phyloP scores from a whole-genome alignment of 2,888 invertebrate species.

The Fragum fragum region DNA sequence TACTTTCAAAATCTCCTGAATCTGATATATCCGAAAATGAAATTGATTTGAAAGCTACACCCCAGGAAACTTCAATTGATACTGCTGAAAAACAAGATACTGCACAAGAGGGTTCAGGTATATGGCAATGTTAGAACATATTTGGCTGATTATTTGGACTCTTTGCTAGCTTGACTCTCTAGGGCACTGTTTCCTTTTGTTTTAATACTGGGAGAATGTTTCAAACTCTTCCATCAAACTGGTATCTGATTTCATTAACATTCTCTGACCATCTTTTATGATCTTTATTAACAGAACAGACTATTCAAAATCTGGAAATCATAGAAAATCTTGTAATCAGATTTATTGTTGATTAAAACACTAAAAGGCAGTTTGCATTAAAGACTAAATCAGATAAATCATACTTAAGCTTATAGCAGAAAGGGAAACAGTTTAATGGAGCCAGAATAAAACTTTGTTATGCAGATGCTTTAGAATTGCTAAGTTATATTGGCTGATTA shows the following conservation, averaged over 20 bases:
- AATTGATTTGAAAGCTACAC: background rate
- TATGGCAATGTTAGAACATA: slow-evolving; percentile 13
- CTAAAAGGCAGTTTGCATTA: too few species aligned
- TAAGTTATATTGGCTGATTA: background rate
- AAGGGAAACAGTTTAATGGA: background rate
- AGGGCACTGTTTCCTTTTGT: too few species aligned
- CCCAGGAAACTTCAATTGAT: slow-evolving; percentile 4
- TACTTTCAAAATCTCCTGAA: background rate
- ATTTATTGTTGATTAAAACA: too few species aligned
- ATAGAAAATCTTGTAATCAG: too few species aligned
- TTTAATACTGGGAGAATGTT: too few species aligned
- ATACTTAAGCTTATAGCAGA: too few species aligned
- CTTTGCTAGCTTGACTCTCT: slow-evolving; percentile 21
- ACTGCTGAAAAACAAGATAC: background rate
- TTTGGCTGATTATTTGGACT: slow-evolving; percentile 12
- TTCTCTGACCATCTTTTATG: too few species aligned
- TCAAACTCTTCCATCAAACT: too few species aligned
- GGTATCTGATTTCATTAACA: too few species aligned
- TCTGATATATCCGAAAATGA: background rate
- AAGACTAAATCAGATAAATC: too few species aligned
- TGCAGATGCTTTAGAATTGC: background rate
- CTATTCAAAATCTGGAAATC: too few species aligned
- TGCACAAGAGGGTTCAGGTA: background rate
- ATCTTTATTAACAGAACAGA: too few species aligned
- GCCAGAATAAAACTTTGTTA: background rate